These are phyloP conservation scores for Zapus hudsonius DNA, from an alignment of 2,113 vertebrate species.

Conservation along the genomic window DNA sequence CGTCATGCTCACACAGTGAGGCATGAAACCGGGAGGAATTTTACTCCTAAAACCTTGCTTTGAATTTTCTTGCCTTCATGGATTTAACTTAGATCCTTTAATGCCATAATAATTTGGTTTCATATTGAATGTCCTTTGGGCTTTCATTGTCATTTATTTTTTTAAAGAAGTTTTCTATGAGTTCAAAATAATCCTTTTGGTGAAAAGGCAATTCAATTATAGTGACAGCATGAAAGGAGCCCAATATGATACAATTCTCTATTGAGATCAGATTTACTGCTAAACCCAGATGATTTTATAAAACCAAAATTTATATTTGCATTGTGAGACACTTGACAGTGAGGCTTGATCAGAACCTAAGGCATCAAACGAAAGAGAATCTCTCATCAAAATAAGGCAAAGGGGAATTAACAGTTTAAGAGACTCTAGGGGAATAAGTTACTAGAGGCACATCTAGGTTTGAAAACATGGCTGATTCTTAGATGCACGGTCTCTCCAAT, in stretches of 20 bases:
- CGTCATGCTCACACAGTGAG: not conserved
- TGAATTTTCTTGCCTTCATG: conserved; percentile 73
- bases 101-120: conserved; percentile 82
- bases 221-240: conserved; percentile 70
- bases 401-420: conserved; percentile 58
- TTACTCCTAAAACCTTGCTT: conserved; percentile 68
- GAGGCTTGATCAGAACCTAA: conserved; percentile 68
- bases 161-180: conserved; percentile 75
- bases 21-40: conserved; percentile 62
- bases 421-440: conserved; percentile 18
- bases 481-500: not conserved
- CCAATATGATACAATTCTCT: conserved; percentile 69
- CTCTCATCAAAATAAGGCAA: conserved; percentile 46
- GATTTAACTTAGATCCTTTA: conserved; percentile 81
- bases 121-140: conserved; percentile 78
- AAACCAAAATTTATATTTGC: conserved; percentile 73
- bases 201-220: conserved; percentile 77
- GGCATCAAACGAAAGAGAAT: conserved; percentile 54
- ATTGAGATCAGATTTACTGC: conserved; percentile 70
- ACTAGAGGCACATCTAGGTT: not conserved
- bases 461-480: conserved; percentile 25
- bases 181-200: conserved; percentile 81
- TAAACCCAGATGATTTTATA: conserved; percentile 75
- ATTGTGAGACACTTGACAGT: conserved; percentile 65
- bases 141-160: conserved; percentile 76